Conservation (phyloP, 2,113 vertebrate genomes). For the Pelodiscus sinensis region DNA sequence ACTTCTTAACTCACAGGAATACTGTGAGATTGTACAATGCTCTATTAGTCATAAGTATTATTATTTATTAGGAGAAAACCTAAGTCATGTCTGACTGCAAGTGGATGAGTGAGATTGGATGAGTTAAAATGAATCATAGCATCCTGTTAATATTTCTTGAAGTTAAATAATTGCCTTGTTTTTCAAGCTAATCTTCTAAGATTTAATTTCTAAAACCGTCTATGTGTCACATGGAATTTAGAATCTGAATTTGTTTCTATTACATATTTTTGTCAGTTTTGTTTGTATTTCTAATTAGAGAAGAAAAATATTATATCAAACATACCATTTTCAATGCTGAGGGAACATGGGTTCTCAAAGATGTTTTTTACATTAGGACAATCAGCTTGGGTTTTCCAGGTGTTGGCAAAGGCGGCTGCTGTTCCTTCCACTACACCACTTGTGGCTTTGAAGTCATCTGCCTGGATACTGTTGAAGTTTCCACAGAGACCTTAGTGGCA, state of each 20-base stretch:
- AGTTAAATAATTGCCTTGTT: not conserved
- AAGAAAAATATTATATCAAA: not conserved
- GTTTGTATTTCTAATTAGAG: not conserved
- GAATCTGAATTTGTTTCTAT: not conserved
- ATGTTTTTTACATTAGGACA: constrained; percentile 79
- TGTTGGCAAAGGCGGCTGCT: constrained; percentile 86
- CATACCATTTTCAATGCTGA: constrained; percentile 89
- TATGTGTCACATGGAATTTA: not conserved
- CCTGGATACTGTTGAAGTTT: constrained; percentile 89
- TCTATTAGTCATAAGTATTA: not conserved
- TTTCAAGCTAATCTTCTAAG: not conserved
- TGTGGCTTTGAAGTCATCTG: constrained; percentile 86
- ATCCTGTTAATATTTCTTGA: not conserved
- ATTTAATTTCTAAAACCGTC: not conserved
- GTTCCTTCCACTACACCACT: constrained; percentile 91
- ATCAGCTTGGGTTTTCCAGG: constrained; percentile 85
- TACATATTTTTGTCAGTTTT: not conserved
- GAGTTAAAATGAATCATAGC: not conserved
- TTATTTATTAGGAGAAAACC: not conserved
- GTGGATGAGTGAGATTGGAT: rapidly evolving
- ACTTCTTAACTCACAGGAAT: not conserved
- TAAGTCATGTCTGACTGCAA: not conserved
- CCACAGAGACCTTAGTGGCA: constrained; percentile 89
- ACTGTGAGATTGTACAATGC: not conserved
- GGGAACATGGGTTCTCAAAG: constrained; percentile 87